A percentile compares a stretch with the other conserved stretches of the same genome.
Evolutionary conservation across 2,797 vertebrate genomes (phyloP).

Genomic region (Mionectes olivaceus): DNA sequence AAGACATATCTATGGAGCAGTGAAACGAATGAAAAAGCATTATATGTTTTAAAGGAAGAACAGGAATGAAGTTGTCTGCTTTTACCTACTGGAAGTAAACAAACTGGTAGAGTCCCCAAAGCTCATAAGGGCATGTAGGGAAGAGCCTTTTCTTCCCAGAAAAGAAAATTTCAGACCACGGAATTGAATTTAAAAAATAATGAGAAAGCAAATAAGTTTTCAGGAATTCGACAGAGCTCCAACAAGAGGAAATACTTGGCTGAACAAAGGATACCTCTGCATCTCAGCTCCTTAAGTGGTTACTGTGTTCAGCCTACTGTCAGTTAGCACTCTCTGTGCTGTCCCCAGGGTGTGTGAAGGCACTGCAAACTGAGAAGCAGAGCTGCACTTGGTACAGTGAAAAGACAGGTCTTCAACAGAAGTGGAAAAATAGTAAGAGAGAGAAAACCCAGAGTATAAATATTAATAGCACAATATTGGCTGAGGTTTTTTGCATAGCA

Average conservation of each 20-base stretch:
- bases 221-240: neutral
- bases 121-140: neutral
- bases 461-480: neutral
- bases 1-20: neutral
- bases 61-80: neutral
- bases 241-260: neutral
- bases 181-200: neutral
- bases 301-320: neutral
- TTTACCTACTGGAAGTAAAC: neutral
- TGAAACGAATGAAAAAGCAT: neutral
- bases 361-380: neutral
- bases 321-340: neutral
- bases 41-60: neutral
- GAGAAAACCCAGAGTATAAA: constrained; percentile 4
- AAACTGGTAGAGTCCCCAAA: neutral
- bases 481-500: neutral
- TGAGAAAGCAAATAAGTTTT: neutral
- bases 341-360: neutral
- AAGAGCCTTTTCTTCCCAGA: neutral
- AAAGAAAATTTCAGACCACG: neutral
- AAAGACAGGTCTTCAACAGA: neutral
- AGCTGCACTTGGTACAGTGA: neutral
- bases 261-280: neutral
- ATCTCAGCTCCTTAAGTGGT: neutral
- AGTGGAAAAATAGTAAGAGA: neutral